Evolutionary conservation across 2,113 vertebrate species (phyloP).

Genomic region (Passer domesticus): DNA sequence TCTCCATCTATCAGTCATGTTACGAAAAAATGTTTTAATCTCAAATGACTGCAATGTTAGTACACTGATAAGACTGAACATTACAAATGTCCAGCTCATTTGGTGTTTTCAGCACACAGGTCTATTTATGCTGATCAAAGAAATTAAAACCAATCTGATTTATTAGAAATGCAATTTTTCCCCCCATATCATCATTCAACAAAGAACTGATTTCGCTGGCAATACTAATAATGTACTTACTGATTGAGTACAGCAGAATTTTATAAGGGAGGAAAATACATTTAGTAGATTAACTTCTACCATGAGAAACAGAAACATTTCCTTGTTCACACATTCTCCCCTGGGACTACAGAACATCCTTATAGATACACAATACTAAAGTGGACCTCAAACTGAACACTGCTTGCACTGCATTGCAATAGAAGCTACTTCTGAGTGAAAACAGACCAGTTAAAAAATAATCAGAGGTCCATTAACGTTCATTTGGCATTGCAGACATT

Average conservation of each 20-base stretch:
- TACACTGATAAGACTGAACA: not conserved
- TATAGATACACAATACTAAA: not conserved
- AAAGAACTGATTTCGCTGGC: not conserved
- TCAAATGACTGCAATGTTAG: not conserved
- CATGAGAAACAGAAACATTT: not conserved
- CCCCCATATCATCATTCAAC: fast-evolving
- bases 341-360: not conserved
- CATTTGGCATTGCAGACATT: not conserved
- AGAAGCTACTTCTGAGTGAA: not conserved
- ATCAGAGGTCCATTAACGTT: not conserved
- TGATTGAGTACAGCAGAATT: not conserved
- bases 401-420: not conserved
- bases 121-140: not conserved
- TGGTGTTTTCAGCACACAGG: not conserved
- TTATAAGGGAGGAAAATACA: not conserved
- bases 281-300: not conserved
- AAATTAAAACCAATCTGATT: not conserved
- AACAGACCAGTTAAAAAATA: not conserved
- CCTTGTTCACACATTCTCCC: not conserved
- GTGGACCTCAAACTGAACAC: not conserved
- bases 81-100: not conserved
- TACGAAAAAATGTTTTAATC: not conserved
- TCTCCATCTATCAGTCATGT: not conserved
- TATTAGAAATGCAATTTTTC: not conserved
- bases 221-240: not conserved